These are phyloP conservation scores for Leucophora obtusa DNA, from an alignment of 2,888 invertebrate genomes.

Conservation along the genomic window DNA sequence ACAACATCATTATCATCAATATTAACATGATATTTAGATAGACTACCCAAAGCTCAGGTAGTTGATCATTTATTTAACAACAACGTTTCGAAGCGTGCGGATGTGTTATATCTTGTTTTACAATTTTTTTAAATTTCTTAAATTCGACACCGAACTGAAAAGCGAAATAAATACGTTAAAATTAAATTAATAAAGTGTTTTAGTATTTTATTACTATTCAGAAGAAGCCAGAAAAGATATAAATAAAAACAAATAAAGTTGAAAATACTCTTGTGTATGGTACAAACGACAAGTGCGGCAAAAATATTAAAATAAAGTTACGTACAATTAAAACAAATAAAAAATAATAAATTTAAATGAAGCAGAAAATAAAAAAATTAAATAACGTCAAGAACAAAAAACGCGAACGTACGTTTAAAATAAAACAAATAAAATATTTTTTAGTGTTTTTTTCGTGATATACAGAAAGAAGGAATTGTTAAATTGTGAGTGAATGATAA, in stretches of 20 bases:
- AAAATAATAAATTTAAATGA: slow-evolving; percentile 11
- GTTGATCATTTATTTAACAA: slow-evolving; percentile 63
- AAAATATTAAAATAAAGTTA: slow-evolving; percentile 26
- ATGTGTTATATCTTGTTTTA: slow-evolving; percentile 25
- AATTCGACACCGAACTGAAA: slow-evolving; percentile 20
- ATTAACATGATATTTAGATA: slow-evolving; percentile 40
- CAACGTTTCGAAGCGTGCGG: slow-evolving; percentile 61
- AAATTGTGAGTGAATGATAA: slow-evolving; percentile 50
- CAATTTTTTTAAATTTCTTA: slow-evolving; percentile 17
- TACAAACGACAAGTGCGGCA: slow-evolving; percentile 12
- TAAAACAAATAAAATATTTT: slow-evolving; percentile 62
- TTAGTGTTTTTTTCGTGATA: slow-evolving; percentile 30
- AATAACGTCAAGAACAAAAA: slow-evolving; percentile 47
- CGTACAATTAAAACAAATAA: slow-evolving; percentile 43
- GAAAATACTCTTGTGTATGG: neutral
- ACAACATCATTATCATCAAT: slow-evolving; percentile 48
- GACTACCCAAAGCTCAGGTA: slow-evolving; percentile 60
- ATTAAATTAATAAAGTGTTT: neutral
- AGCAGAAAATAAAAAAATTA: slow-evolving; percentile 32
- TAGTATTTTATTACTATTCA: neutral
- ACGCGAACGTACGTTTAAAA: slow-evolving; percentile 59
- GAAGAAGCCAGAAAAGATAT: neutral
- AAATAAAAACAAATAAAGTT: neutral
- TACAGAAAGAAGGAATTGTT: slow-evolving; percentile 44
- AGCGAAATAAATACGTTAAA: slow-evolving; percentile 3